Conservation (phyloP, 2,888 invertebrate species). For the Campoplex nolae region DNA sequence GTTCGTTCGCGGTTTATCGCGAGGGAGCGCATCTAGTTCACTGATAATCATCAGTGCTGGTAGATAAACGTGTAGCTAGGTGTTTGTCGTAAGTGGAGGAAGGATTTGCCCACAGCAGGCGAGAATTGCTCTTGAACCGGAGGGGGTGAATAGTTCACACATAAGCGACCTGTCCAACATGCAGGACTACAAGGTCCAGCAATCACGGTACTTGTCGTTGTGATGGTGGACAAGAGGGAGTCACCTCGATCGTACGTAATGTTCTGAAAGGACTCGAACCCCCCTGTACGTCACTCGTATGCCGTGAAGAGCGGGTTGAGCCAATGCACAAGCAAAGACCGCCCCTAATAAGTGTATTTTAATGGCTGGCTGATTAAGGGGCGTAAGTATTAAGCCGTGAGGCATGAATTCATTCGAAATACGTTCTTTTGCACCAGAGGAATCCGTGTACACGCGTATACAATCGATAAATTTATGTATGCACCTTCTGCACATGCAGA, state of each 20-base stretch:
- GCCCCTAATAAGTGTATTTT: slow-evolving; percentile 8
- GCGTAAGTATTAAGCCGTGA: background rate
- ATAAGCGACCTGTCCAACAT: slow-evolving; percentile 17
- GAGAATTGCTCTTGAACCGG: slow-evolving; percentile 17
- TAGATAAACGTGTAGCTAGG: background rate
- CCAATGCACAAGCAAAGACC: slow-evolving; percentile 52
- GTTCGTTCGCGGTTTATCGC: slow-evolving; percentile 60
- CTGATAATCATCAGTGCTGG: slow-evolving; percentile 60
- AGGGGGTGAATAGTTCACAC: slow-evolving; percentile 22
- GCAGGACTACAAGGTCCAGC: slow-evolving; percentile 53
- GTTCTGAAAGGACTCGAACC: slow-evolving; percentile 70
- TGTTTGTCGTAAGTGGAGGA: slow-evolving; percentile 32
- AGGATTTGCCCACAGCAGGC: slow-evolving; percentile 49
- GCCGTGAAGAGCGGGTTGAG: slow-evolving; percentile 26
- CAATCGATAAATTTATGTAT: background rate
- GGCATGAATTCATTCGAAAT: slow-evolving; percentile 10
- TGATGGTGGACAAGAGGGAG: slow-evolving; percentile 67
- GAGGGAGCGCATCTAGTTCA: slow-evolving; percentile 62
- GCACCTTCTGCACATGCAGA: slow-evolving; percentile 18
- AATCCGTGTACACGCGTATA: background rate
- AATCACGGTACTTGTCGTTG: slow-evolving; percentile 35
- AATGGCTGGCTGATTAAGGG: background rate
- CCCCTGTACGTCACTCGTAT: slow-evolving; percentile 57
- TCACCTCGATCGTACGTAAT: slow-evolving; percentile 74
- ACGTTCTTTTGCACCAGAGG: slow-evolving; percentile 17